A percentile compares a stretch with the other conserved stretches of the same genome.
These are phyloP conservation scores for Andrena hattorfiana DNA, from an alignment of 2,888 invertebrate species.

Conservation along the genomic window DNA sequence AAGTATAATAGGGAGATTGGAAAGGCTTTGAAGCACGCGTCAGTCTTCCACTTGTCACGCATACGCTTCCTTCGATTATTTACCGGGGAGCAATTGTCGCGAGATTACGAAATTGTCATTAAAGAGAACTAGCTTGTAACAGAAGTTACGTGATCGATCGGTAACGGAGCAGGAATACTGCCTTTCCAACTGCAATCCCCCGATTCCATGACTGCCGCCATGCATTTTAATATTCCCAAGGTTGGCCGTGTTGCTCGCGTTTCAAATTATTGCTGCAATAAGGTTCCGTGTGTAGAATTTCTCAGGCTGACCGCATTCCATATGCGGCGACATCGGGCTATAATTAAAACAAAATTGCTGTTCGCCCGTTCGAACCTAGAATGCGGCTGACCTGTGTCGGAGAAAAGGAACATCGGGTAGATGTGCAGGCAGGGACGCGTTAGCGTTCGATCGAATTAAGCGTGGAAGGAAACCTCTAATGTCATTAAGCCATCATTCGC, in stretches of 20 bases:
- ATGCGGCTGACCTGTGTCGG: slow-evolving; percentile 67
- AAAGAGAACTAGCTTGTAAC: too few relatives aligned
- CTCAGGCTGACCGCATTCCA: slow-evolving; percentile 70
- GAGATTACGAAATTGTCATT: too few relatives aligned
- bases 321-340: slow-evolving; percentile 50
- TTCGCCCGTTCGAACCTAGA: slow-evolving; percentile 57
- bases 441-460: neutral
- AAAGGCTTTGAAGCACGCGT: too few relatives aligned
- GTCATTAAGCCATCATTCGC: neutral
- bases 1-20: too few relatives aligned
- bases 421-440: neutral
- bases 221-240: neutral
- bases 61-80: too few relatives aligned
- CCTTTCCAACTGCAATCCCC: neutral
- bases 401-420: neutral
- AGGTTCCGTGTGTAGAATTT: slow-evolving; percentile 5
- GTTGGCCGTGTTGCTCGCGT: slow-evolving; percentile 7
- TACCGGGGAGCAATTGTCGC: too few relatives aligned
- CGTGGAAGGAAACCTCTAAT: slow-evolving; percentile 1
- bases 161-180: too few relatives aligned
- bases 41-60: too few relatives aligned
- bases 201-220: neutral
- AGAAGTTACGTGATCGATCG: too few relatives aligned
- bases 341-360: slow-evolving; percentile 70
- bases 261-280: slow-evolving; percentile 8